These are phyloP conservation scores for Leptarthrus brevirostris DNA, from an alignment of 2,888 invertebrate species.

Conservation along the genomic window DNA sequence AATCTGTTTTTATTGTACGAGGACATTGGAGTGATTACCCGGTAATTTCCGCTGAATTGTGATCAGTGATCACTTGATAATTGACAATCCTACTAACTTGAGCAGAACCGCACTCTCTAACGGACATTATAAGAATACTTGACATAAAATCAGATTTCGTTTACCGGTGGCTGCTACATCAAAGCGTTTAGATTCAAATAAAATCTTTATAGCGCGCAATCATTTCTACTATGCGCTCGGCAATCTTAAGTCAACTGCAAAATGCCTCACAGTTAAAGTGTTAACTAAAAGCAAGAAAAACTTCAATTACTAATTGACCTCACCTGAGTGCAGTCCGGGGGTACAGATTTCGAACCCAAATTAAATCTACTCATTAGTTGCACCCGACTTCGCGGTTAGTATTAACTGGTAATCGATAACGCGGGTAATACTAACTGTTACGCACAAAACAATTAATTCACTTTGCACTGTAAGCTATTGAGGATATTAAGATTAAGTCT, in stretches of 20 bases:
- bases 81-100: conserved; percentile 20
- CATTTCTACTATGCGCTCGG: not conserved
- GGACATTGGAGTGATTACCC: not conserved
- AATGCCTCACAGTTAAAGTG: not conserved
- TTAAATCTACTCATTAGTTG: conserved; percentile 1
- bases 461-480: not conserved
- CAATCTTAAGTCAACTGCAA: not conserved
- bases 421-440: conserved; percentile 8
- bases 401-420: too few species aligned
- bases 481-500: not conserved
- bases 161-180: not conserved
- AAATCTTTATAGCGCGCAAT: not conserved
- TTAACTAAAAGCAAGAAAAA: not conserved
- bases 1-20: too few species aligned
- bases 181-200: not conserved
- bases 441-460: not conserved
- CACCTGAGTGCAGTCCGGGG: conserved; percentile 9
- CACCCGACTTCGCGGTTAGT: not conserved
- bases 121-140: conserved; percentile 44
- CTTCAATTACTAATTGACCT: not conserved
- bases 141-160: not conserved
- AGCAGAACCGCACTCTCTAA: conserved; percentile 47
- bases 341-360: not conserved
- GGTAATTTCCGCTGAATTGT: not conserved
- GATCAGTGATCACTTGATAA: not conserved